Evolutionary conservation across 2,888 invertebrate species (phyloP), one percentile per base, ranked within the genome.

Genomic region (Pediacus dermestoides): DNA sequence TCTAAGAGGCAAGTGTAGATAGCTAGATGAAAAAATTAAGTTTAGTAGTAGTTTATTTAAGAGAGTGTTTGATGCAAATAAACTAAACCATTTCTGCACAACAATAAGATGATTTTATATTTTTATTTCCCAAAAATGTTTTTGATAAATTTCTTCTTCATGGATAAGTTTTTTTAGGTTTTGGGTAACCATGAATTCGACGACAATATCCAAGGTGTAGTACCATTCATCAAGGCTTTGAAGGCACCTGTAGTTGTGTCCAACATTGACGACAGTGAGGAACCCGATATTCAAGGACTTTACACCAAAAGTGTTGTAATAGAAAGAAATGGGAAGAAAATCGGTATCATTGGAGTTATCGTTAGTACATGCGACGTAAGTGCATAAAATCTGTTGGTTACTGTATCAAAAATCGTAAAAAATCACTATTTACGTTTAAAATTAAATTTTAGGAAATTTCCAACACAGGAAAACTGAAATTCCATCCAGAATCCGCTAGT

Each of bases 171-270:
- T 39, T 61, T 48, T 9, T 60, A 90, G 88, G 84, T 85, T 0
- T 63, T 90, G 4, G 91, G 90, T 1, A 90, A 90, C 65, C 90
- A 92, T 56, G 91, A 91, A 64, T 91, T 92, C 57, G 91, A 91
- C 61, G 77, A 85, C 53, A 80, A 78, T 2, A 70, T 89, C 1
- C 77, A 69, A 4, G 88, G 86, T 0, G 66, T 88, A 0, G 74
- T 82, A 0, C 85, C 85, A 0, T 89, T 86, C 63, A 60, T 91
- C 23, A 64, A 79, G 52, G 67, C 66, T 1, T 59, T 85, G 4
- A 70, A 79, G 1, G 75, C 83, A 1, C 79, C 84, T 0, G 78
- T 88, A 61, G 66, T 91, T 22, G 82, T 82, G 3, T 77, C 83
- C 16, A 91, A 91, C 57, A 82, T 91, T 31, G 82, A 90, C 61